phyloP scores from a whole-genome alignment of 2,797 vertebrate genomes.

The Echiichthys vipera region DNA sequence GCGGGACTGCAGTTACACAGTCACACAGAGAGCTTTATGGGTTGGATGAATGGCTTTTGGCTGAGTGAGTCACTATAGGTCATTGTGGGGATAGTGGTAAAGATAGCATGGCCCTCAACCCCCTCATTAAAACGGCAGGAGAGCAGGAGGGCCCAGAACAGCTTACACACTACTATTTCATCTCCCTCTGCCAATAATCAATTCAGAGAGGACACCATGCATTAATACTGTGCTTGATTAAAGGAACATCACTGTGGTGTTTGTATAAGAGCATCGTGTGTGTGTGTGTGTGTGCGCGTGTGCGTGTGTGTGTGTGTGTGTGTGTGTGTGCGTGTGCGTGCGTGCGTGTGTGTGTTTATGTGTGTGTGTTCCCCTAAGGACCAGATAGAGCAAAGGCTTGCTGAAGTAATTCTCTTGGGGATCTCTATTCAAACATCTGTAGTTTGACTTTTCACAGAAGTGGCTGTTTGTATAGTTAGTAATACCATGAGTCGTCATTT shows the following conservation, averaged over 20 bases:
- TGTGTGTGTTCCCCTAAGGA: conserved; percentile 43
- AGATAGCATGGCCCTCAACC: conserved; percentile 56
- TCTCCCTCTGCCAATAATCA: conserved; percentile 65
- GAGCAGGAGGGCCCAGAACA: conserved; percentile 56
- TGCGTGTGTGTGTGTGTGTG: not conserved
- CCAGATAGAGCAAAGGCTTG: conserved; percentile 42
- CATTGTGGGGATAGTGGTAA: conserved; percentile 62
- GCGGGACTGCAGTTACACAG: conserved; percentile 59
- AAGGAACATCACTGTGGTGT: conserved; percentile 48
- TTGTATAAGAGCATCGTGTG: conserved; percentile 14
- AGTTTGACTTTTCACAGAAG: conserved; percentile 16
- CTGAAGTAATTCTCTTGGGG: conserved; percentile 46
- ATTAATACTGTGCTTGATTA: conserved; percentile 67
- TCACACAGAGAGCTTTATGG: conserved; percentile 64
- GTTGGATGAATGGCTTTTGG: conserved; percentile 65
- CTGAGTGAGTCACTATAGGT: conserved; percentile 74
- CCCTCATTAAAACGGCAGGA: conserved; percentile 71
- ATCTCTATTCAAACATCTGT: conserved; percentile 47
- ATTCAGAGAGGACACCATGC: conserved; percentile 58
- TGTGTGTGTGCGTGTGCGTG: conserved; percentile 5
- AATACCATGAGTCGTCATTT: not conserved
- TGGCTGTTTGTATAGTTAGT: conserved; percentile 38
- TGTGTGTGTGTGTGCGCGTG: conserved; percentile 4
- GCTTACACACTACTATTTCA: conserved; percentile 68
- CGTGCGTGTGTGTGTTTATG: conserved; percentile 1